A percentile compares a stretch with the other conserved stretches of the same genome.
Conservation (phyloP, 2,113 vertebrate species). For the Rhinogobius similis region DNA sequence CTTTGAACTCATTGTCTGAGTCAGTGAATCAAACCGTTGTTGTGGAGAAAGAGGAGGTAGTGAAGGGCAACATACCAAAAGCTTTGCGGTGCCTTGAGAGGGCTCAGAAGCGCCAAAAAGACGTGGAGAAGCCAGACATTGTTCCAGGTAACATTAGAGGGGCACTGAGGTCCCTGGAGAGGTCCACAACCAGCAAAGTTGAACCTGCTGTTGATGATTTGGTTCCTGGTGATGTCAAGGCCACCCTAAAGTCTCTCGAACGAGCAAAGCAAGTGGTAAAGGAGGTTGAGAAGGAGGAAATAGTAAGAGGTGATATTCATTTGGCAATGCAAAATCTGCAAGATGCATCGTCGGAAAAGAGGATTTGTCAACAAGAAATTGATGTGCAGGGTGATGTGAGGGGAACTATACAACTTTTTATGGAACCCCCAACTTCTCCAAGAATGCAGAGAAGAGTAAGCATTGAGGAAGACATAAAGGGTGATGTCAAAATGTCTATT, state of each 20-base stretch:
- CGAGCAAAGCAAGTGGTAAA: constrained; percentile 76
- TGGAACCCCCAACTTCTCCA: constrained; percentile 73
- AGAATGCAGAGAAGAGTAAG: constrained; percentile 65
- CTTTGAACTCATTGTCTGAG: constrained; percentile 81
- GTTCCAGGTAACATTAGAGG: constrained; percentile 83
- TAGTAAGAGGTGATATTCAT: constrained; percentile 74
- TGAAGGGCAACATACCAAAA: constrained; percentile 82
- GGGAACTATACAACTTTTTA: constrained; percentile 75
- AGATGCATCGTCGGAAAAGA: constrained; percentile 75
- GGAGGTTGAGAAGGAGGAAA: constrained; percentile 76
- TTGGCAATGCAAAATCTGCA: constrained; percentile 66
- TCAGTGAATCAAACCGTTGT: constrained; percentile 80
- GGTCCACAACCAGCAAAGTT: constrained; percentile 75
- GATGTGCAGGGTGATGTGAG: constrained; percentile 75
- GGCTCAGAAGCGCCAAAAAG: constrained; percentile 74
- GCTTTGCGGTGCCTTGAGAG: constrained; percentile 80
- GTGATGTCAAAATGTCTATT: constrained; percentile 74
- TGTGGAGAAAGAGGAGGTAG: constrained; percentile 83
- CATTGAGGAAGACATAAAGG: constrained; percentile 60
- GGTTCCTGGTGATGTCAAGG: constrained; percentile 83
- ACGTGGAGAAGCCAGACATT: constrained; percentile 79
- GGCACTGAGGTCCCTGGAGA: constrained; percentile 84
- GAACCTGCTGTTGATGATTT: constrained; percentile 81
- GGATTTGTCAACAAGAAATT: constrained; percentile 64
- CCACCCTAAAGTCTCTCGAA: constrained; percentile 82